These are phyloP conservation scores for Cheirogaleus medius DNA, from an alignment of 2,113 vertebrate genomes.

Conservation along the genomic window DNA sequence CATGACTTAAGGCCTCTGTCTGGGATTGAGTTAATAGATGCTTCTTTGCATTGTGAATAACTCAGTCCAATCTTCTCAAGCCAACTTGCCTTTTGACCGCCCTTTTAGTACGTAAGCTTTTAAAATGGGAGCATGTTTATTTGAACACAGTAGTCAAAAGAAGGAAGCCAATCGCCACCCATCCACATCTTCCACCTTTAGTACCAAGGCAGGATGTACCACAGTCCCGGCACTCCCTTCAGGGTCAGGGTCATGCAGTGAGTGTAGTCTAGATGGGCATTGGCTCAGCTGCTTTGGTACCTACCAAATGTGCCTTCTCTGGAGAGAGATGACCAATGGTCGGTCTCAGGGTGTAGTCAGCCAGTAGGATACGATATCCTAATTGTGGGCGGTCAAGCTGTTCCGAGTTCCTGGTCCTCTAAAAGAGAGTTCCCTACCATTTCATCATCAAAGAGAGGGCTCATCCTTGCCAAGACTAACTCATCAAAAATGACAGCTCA, in stretches of 20 bases:
- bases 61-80: not conserved
- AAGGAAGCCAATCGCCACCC: not conserved
- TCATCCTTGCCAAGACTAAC: not conserved
- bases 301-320: not conserved
- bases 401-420: not conserved
- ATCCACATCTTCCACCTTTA: not conserved
- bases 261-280: not conserved
- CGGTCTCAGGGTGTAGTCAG: not conserved
- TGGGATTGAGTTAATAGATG: not conserved
- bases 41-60: not conserved
- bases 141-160: not conserved
- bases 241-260: not conserved
- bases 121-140: not conserved
- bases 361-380: not conserved
- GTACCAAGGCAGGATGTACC: not conserved
- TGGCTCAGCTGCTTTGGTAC: not conserved
- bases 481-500: not conserved
- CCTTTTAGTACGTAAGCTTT: not conserved
- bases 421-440: not conserved
- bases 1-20: not conserved
- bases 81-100: not conserved
- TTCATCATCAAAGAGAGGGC: not conserved
- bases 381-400: not conserved
- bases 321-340: not conserved
- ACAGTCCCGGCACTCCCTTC: not conserved